Percentiles rank a stretch among this genome's conserved stretches.
These are phyloP conservation scores for Calameuta pallipes DNA, from an alignment of 2,888 invertebrate genomes.

Conservation along the genomic window DNA sequence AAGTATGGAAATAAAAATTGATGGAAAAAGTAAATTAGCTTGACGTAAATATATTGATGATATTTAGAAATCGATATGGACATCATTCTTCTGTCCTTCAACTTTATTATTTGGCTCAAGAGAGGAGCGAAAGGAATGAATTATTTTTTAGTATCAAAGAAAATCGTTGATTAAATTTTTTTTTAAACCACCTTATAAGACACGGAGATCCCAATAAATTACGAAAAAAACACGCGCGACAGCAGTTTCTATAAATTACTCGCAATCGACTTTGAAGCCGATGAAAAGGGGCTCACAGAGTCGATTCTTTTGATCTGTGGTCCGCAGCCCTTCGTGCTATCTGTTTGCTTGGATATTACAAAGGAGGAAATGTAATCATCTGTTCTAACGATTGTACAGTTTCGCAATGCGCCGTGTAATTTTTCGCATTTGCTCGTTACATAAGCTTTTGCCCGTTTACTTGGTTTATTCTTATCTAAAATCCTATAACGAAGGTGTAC, in stretches of 20 bases:
- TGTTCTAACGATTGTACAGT: conserved; percentile 21
- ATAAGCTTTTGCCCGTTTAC: not conserved
- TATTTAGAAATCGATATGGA: no score
- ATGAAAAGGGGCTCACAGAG: not conserved
- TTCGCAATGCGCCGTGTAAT: not conserved
- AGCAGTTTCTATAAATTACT: not conserved
- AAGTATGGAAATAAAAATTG: no score
- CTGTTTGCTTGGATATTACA: conserved; percentile 3
- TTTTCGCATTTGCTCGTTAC: not conserved
- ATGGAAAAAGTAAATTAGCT: no score
- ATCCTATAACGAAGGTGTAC: not conserved
- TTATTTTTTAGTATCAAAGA: not conserved
- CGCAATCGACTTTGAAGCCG: conserved; percentile 13
- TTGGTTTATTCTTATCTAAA: not conserved
- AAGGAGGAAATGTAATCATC: conserved; percentile 21
- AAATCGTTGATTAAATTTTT: not conserved
- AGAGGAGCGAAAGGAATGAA: no score
- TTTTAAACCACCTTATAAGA: not conserved
- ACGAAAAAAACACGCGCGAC: not conserved
- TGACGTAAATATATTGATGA: no score
- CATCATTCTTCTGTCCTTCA: no score
- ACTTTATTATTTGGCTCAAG: no score
- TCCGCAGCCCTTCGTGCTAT: conserved; percentile 12
- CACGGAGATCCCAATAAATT: not conserved
- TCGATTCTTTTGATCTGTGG: conserved; percentile 23